These are phyloP conservation scores for Gavialis gangeticus DNA, from an alignment of 2,113 vertebrate genomes.

Conservation along the genomic window DNA sequence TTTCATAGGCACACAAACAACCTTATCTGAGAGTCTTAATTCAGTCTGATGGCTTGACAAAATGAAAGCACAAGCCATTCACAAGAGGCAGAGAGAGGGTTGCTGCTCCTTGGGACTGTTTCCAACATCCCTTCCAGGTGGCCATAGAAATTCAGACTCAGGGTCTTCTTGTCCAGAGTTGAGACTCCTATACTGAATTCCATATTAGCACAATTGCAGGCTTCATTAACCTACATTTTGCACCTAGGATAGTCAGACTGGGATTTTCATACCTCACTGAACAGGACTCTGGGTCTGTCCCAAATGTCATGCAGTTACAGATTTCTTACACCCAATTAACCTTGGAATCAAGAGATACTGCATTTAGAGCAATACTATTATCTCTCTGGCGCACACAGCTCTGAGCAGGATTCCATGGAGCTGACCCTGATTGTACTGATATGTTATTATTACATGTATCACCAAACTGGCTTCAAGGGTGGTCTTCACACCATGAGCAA, in stretches of 20 bases:
- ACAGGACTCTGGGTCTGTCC: background rate
- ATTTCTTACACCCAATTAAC: rapidly evolving
- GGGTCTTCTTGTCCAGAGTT: slow-evolving; percentile 53
- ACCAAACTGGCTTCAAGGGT: background rate
- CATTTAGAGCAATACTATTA: background rate
- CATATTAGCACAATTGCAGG: background rate
- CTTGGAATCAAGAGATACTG: background rate
- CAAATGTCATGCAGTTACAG: background rate
- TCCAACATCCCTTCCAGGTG: slow-evolving; percentile 35
- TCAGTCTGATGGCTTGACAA: background rate
- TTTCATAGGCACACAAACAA: background rate
- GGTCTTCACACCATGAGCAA: background rate
- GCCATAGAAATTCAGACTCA: background rate
- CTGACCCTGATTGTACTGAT: background rate
- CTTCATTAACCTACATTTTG: background rate
- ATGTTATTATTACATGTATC: rapidly evolving
- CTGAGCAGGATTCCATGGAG: background rate
- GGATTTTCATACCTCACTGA: rapidly evolving
- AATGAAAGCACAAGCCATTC: slow-evolving; percentile 60
- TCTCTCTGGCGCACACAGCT: no score
- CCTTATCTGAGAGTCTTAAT: slow-evolving; percentile 56
- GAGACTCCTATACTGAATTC: rapidly evolving
- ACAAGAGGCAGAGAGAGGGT: background rate
- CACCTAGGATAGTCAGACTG: background rate
- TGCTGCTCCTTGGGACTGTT: background rate